Percentiles rank a stretch among this genome's conserved stretches.
These are phyloP conservation scores for Peromyscus maniculatus DNA, from an alignment of 2,113 vertebrate genomes.

Conservation along the genomic window DNA sequence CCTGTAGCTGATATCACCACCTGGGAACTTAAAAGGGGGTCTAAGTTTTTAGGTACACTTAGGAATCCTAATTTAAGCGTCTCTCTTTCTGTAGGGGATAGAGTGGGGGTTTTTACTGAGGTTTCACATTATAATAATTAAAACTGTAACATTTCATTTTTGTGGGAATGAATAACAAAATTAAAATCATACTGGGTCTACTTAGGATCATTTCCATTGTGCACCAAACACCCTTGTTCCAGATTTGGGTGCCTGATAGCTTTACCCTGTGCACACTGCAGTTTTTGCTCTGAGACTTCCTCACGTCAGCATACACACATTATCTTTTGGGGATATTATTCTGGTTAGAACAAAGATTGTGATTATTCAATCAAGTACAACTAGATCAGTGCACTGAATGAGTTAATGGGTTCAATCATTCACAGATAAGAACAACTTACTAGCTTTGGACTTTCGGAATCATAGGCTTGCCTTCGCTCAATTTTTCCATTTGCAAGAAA, in stretches of 20 bases:
- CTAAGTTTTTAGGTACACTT: too few species aligned
- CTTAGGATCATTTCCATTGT: background rate
- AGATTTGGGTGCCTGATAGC: background rate
- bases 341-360: background rate
- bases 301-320: background rate
- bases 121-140: background rate
- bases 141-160: slow-evolving; percentile 13
- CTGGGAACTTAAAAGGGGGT: too few species aligned
- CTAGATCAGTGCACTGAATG: background rate
- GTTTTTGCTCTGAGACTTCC: background rate
- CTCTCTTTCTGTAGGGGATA: too few species aligned
- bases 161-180: background rate
- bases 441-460: background rate
- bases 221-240: background rate
- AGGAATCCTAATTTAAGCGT: too few species aligned
- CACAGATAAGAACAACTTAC: background rate
- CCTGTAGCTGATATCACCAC: too few species aligned
- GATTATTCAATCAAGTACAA: background rate
- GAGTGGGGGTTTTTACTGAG: too few species aligned
- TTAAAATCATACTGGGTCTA: background rate
- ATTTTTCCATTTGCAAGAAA: background rate
- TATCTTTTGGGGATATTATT: background rate
- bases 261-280: background rate
- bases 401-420: background rate
- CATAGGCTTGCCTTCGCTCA: background rate